Conservation (phyloP, 2,797 vertebrate genomes). For the Emydoidea blandingii region DNA sequence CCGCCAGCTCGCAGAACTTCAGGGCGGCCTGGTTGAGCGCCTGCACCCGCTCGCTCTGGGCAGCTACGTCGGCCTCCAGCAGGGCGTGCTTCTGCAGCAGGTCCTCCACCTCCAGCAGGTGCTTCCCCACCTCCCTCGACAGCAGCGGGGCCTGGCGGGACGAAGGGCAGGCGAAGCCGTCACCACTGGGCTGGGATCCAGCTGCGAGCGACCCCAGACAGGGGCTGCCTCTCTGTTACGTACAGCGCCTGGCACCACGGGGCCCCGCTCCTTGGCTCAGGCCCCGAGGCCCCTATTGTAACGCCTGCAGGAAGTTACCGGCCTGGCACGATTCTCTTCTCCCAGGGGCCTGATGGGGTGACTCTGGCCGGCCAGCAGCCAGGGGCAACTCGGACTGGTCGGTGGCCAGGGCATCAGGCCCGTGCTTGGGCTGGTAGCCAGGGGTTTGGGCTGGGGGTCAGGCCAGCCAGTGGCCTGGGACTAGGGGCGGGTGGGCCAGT, state of each 20-base stretch:
- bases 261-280: no score
- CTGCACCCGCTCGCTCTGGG: conserved; percentile 91
- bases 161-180: background rate
- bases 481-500: no score
- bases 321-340: no score
- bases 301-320: background rate
- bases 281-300: background rate
- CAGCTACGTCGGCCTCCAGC: conserved; percentile 91
- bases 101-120: conserved; percentile 94
- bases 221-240: background rate
- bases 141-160: conserved; percentile 87
- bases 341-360: background rate
- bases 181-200: background rate
- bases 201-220: no score
- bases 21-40: conserved; percentile 90
- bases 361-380: no score
- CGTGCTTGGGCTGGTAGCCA: no score
- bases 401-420: no score
- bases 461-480: no score
- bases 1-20: conserved; percentile 90
- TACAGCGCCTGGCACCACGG: background rate
- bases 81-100: conserved; percentile 93
- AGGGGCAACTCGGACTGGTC: no score
- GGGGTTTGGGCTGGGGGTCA: no score
- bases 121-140: conserved; percentile 93